Percentiles rank a stretch among this genome's conserved stretches.
Conservation (phyloP, 2,797 vertebrate genomes). For the Coregonus suidteri region DNA sequence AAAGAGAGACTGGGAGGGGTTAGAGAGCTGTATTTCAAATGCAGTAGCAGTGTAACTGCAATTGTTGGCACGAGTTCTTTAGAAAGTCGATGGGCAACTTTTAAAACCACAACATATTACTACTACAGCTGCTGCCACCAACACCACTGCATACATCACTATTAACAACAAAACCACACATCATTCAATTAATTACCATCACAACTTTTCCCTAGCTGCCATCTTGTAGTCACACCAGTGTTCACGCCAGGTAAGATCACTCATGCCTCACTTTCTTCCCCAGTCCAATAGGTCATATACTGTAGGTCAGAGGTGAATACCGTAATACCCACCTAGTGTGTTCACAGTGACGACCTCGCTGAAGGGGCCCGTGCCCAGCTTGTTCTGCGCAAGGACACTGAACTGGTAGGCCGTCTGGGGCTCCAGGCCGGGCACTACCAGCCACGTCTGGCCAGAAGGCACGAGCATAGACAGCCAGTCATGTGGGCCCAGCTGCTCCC, state of each 20-base stretch:
- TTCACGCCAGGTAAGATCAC: background rate
- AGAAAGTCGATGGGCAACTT: background rate
- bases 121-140: background rate
- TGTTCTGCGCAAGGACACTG: conserved; percentile 93
- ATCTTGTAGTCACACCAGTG: too few relatives aligned
- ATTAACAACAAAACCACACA: conserved; percentile 2
- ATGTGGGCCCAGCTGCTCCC: conserved; percentile 82
- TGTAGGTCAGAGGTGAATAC: background rate
- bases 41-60: background rate
- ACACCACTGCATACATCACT: too few relatives aligned
- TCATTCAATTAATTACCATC: background rate
- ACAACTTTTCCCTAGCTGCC: too few relatives aligned
- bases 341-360: conserved; percentile 91
- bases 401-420: conserved; percentile 91
- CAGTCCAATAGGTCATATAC: background rate
- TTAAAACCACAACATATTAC: background rate
- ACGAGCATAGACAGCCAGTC: conserved; percentile 89
- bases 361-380: conserved; percentile 94
- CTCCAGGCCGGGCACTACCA: conserved; percentile 86
- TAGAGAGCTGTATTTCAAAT: background rate
- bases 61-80: background rate
- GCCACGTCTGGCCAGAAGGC: conserved; percentile 79
- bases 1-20: background rate
- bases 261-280: too few relatives aligned
- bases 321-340: conserved; percentile 78